Evolutionary conservation across 2,113 vertebrate genomes (phyloP).

Genomic region (Alosa alosa): DNA sequence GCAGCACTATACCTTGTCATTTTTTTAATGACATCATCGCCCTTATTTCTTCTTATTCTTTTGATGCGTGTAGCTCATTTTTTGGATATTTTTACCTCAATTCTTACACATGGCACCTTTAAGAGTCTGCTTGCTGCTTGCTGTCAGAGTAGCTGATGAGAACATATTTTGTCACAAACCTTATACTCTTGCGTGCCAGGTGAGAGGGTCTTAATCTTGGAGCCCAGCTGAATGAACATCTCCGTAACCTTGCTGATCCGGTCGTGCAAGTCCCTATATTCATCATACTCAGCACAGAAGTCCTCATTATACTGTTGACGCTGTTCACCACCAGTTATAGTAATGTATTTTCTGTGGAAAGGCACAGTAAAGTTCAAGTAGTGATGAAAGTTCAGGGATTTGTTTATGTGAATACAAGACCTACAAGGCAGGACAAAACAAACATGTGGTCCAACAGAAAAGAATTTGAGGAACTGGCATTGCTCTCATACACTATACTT

Average conservation of each 20-base stretch:
- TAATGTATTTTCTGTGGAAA: conserved; percentile 69
- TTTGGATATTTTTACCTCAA: too few relatives aligned
- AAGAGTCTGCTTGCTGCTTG: neutral
- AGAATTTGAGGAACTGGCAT: neutral
- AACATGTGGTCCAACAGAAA: neutral
- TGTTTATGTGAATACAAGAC: neutral
- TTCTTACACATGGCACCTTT: neutral
- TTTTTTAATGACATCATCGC: too few relatives aligned
- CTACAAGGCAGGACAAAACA: neutral
- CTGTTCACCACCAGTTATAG: conserved; percentile 70
- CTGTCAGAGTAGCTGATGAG: neutral
- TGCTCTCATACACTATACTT: neutral
- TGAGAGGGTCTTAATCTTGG: conserved; percentile 76
- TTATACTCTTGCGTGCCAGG: conserved; percentile 78
- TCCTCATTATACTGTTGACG: conserved; percentile 76
- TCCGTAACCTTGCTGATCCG: conserved; percentile 72
- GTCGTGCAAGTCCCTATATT: conserved; percentile 75
- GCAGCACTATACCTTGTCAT: too few relatives aligned
- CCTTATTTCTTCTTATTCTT: too few relatives aligned
- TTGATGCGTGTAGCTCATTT: too few relatives aligned
- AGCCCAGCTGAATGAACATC: conserved; percentile 79
- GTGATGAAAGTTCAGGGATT: neutral
- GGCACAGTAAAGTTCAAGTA: neutral
- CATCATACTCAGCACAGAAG: conserved; percentile 77
- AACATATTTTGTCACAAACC: conserved; percentile 53